Evolutionary conservation across 2,113 vertebrate species (phyloP), one percentile per base, ranked within the genome.

Genomic region (Nyctereutes procyonoides): DNA sequence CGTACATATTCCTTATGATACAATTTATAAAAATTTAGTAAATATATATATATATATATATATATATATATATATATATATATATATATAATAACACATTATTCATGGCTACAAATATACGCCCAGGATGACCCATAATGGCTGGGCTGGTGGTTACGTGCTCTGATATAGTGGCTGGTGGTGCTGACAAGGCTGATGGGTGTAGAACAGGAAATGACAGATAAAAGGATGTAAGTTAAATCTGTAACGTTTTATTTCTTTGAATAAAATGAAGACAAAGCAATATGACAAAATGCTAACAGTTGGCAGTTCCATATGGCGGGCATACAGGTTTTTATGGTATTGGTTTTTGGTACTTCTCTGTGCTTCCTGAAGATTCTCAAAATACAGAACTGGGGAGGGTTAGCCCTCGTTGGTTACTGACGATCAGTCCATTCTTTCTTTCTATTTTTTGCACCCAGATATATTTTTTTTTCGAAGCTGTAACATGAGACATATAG

Each of bases 261-360:
- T 96, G 56, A 93, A 77, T 94, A 77, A 95, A 90, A 95, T 73
- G 73, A 98, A 95, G 94, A 22, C 56, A 90, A 88, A 92, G 88
- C 84, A 93, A 97, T 74, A 82, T 63, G 82, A 85, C 43, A 88
- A 96, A 95, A 60, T 82, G 81, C 53, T 92, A 88, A 48, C 97
- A 96, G 97, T 90, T 96, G 96, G 97, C 53, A 63, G 67, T 53
- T 73, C 97, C 97, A 96, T 97, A 93, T 96, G 97, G 95, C 1
- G 5, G 20, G 24, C 4, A 1, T 38, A 22, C 55, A 48, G 32
- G 58, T 79, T 67, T 84, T 53, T 62, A 89, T 28, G 4, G 38
- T 88, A 51, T 90, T 95, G 74, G 82, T 71, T 95, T 93, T 94
- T 76, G 92, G 92, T 90, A 79, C 63, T 97, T 96, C 90, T 87